These are phyloP conservation scores for Psococerastis gibbosa DNA, from an alignment of 2,888 invertebrate genomes.

Conservation along the genomic window DNA sequence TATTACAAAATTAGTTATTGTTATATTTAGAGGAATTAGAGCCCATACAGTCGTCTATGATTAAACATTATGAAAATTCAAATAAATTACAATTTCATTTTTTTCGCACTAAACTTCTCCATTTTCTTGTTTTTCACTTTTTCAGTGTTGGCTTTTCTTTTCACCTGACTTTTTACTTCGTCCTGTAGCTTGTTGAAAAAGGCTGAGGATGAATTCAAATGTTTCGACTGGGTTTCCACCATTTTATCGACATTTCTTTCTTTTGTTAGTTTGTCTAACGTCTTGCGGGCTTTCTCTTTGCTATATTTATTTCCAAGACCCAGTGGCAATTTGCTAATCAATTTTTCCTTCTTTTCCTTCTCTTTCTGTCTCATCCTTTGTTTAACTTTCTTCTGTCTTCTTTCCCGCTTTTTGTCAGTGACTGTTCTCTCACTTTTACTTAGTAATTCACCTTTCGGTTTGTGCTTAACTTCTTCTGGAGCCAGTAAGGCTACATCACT, in stretches of 20 bases:
- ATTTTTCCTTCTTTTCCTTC: slow-evolving; percentile 29
- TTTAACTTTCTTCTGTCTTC: slow-evolving; percentile 67
- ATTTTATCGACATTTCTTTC: slow-evolving; percentile 33
- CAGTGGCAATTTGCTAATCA: slow-evolving; percentile 30
- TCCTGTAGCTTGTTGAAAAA: slow-evolving; percentile 80
- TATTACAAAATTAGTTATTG: no score
- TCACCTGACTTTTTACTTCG: slow-evolving; percentile 36
- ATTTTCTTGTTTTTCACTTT: slow-evolving; percentile 17
- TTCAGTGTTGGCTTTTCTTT: slow-evolving; percentile 28
- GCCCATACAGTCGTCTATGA: no score
- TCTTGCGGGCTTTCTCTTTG: slow-evolving; percentile 36
- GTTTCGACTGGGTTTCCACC: slow-evolving; percentile 20
- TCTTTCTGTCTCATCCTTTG: slow-evolving; percentile 35
- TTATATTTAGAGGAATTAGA: no score
- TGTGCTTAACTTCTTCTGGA: slow-evolving; percentile 69
- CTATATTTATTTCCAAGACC: slow-evolving; percentile 34
- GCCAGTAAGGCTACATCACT: slow-evolving; percentile 73
- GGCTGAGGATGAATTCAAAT: slow-evolving; percentile 53
- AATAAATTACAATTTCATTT: slow-evolving; percentile 35
- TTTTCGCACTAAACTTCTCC: slow-evolving; percentile 31
- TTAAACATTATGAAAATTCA: no score
- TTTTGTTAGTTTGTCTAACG: slow-evolving; percentile 42
- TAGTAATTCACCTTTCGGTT: slow-evolving; percentile 31
- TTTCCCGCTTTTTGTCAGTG: slow-evolving; percentile 76
- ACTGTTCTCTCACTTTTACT: slow-evolving; percentile 62